Base-by-base conservation (phyloP, 2,888 invertebrate species). In the Euzophera pinguis region DNA sequence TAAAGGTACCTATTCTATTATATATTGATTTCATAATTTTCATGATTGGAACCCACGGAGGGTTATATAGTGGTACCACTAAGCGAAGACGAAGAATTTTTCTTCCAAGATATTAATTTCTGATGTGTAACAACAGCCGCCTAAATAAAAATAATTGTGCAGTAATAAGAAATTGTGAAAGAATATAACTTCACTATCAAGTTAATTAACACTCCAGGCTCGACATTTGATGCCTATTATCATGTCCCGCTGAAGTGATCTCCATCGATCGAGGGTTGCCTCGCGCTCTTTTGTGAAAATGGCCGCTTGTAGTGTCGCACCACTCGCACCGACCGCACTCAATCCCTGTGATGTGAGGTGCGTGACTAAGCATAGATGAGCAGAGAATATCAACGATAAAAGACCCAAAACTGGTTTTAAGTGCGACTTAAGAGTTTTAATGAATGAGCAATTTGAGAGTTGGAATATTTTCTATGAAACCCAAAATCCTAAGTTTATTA, bases 331-430 rank as follows among this genome's bases (percentile, higher is more conserved):
- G 22, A 3, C 22, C 22, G 22, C 5, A 22, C 22, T 22, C 53
- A 52, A 54, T 55, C 54, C 52, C 60, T 60, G 58, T 60, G 60
- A 64, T 64, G 58, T 62, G 50, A 51, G 53, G 62, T 58, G 58
- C 63, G 64, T 64, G 64, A 61, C 62, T 58, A 60, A 61, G 62
- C 57, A 57, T 57, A 53, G 55, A 53, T 58, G 55, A 58, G 51
- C 48, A 47, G 52, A 55, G 53, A 53, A 53, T 50, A 53, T 53
- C 13, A 39, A 16, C 49, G 54, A 22, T 22, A 22, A 22, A 22
- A 22, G 5, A 22, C 22, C 5, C 22, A 5, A 22, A 22, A 2
- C 22, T 22, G 22, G 22, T 22, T 22, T n/a, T 22, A 14, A 39
- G 10, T 39, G 13, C 6, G n/a, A n/a, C n/a, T n/a, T n/a, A 43